These are phyloP conservation scores for Acipenser transmontanus DNA, from an alignment of 2,797 vertebrate genomes.

Conservation along the genomic window DNA sequence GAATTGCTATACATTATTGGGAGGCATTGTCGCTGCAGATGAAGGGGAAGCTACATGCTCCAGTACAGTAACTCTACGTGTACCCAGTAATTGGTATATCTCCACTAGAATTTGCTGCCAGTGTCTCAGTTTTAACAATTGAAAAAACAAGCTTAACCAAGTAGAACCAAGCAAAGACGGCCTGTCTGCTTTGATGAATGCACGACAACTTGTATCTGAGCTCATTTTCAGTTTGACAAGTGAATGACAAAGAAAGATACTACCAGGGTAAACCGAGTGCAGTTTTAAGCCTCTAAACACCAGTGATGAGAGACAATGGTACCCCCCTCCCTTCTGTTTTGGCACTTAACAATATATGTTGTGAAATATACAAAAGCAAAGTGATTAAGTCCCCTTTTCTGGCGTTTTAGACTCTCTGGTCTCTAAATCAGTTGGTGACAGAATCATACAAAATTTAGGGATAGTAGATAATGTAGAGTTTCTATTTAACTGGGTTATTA, in stretches of 20 bases:
- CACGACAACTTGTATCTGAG: constrained; percentile 51
- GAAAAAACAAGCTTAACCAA: constrained; percentile 73
- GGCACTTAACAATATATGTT: too few relatives aligned
- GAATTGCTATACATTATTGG: constrained; percentile 63
- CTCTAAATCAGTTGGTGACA: constrained; percentile 28
- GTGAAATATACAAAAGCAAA: constrained; percentile 7
- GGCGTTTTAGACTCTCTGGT: constrained; percentile 6
- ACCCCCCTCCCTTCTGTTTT: too few relatives aligned
- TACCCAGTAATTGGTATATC: constrained; percentile 83
- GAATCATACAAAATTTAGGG: constrained; percentile 30
- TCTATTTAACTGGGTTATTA: constrained; percentile 33
- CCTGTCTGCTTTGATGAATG: constrained; percentile 78
- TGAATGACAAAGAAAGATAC: constrained; percentile 86
- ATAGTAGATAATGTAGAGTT: constrained; percentile 24
- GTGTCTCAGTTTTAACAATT: constrained; percentile 73
- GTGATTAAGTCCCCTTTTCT: constrained; percentile 12
- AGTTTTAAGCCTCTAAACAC: constrained; percentile 28
- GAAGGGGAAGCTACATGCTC: constrained; percentile 54
- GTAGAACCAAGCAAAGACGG: constrained; percentile 64
- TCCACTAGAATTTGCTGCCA: constrained; percentile 64
- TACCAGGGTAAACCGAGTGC: constrained; percentile 69
- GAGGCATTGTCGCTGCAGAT: constrained; percentile 47
- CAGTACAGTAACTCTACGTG: constrained; percentile 65
- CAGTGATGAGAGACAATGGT: constrained; percentile 14
- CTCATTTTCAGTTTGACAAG: constrained; percentile 77